Conservation (phyloP, 2,888 invertebrate species). For the Stenolophus ochropezus region DNA sequence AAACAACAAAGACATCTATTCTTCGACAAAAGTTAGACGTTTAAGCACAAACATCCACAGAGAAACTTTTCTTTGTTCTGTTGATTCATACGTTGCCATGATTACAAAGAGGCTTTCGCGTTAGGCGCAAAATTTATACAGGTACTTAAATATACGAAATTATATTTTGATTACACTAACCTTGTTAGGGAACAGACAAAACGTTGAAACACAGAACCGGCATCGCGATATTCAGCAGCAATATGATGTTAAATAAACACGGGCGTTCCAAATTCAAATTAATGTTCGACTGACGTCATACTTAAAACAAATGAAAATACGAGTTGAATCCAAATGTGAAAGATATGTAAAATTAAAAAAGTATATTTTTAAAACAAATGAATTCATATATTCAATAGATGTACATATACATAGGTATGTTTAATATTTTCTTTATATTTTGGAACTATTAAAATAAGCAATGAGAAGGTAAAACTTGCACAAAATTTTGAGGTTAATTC, state of each 20-base stretch:
- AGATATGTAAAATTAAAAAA: too few relatives aligned
- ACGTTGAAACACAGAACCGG: neutral
- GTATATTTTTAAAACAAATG: too few relatives aligned
- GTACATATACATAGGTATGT: too few relatives aligned
- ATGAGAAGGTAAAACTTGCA: too few relatives aligned
- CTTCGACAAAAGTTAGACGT: neutral
- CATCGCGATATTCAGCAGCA: neutral
- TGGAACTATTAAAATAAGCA: too few relatives aligned
- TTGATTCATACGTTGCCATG: constrained; percentile 18
- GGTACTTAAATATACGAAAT: constrained; percentile 28
- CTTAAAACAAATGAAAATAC: too few relatives aligned
- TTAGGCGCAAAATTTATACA: constrained; percentile 15
- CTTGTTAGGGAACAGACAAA: constrained; percentile 14
- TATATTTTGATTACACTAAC: constrained; percentile 11
- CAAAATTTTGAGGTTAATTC: too few relatives aligned
- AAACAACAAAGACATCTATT: constrained; percentile 2
- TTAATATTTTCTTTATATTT: too few relatives aligned
- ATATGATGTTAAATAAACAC: neutral
- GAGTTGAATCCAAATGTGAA: too few relatives aligned
- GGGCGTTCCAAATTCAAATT: too few relatives aligned
- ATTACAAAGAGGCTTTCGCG: constrained; percentile 4
- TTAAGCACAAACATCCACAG: neutral
- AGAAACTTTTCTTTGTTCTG: constrained; percentile 17
- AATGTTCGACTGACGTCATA: too few relatives aligned
- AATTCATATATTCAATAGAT: too few relatives aligned